These are phyloP conservation scores for Poeciliopsis retropinna DNA, from an alignment of 2,113 vertebrate genomes.

Conservation along the genomic window DNA sequence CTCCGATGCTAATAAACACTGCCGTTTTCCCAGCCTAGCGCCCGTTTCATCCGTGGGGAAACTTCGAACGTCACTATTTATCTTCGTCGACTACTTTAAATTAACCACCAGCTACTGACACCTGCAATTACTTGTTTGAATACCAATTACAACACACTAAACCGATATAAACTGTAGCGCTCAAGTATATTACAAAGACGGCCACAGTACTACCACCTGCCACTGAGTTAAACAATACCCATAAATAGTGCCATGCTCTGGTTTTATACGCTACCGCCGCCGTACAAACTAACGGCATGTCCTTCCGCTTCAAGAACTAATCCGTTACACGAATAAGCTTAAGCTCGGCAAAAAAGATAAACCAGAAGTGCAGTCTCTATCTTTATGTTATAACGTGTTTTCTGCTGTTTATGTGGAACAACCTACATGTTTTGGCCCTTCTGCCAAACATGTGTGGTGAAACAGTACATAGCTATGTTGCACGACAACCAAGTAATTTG, in stretches of 20 bases:
- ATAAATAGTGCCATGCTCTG: not conserved
- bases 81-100: no score
- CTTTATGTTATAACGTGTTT: not conserved
- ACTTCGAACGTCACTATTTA: no score
- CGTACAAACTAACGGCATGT: not conserved
- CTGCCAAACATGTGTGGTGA: not conserved
- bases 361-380: not conserved
- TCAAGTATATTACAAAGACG: no score
- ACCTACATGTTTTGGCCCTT: not conserved
- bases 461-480: not conserved
- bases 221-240: slow-evolving; percentile 27
- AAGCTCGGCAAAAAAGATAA: not conserved
- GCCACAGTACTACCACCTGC: no score
- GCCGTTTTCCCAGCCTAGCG: not conserved
- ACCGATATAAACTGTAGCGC: no score
- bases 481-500: not conserved
- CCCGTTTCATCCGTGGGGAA: no score
- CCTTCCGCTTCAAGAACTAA: slow-evolving; percentile 61
- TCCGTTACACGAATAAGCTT: slow-evolving; percentile 2
- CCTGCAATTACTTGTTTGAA: not conserved
- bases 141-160: no score
- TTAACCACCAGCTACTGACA: not conserved
- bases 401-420: not conserved
- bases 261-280: not conserved
- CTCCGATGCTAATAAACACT: slow-evolving; percentile 17